Conservation (phyloP, 1,140 invertebrate genomes). For the Sminthurinus signatus region DNA sequence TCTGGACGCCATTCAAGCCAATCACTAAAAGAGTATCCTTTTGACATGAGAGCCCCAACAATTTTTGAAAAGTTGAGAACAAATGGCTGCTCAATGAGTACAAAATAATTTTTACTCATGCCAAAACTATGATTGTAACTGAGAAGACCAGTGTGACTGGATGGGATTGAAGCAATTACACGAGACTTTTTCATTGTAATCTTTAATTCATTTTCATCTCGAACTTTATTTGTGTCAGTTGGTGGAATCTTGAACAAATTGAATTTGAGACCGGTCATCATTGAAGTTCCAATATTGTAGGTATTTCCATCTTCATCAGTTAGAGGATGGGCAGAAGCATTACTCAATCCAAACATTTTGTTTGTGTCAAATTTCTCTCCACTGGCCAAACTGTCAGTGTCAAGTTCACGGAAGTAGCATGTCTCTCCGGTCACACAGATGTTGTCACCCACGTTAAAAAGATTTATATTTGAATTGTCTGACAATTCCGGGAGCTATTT, state of each 20-base stretch:
- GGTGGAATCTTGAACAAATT: constrained; percentile 36
- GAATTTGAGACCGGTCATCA: constrained; percentile 32
- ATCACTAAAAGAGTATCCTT: constrained; percentile 20
- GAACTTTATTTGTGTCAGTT: background rate
- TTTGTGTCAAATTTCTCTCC: constrained; percentile 34
- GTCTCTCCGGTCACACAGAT: constrained; percentile 31
- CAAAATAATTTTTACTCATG: constrained; percentile 50
- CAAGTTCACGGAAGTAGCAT: constrained; percentile 27
- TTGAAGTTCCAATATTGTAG: constrained; percentile 33
- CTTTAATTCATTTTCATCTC: constrained; percentile 21
- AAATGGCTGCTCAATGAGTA: constrained; percentile 48
- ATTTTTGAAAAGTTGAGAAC: constrained; percentile 26
- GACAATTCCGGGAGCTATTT: constrained; percentile 32
- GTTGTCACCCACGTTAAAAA: constrained; percentile 26
- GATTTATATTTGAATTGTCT: constrained; percentile 27
- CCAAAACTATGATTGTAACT: constrained; percentile 50
- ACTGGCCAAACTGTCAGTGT: constrained; percentile 5
- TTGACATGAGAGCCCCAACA: constrained; percentile 40
- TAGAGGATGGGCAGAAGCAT: constrained; percentile 37
- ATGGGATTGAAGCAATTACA: constrained; percentile 44
- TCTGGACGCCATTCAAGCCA: constrained; percentile 37
- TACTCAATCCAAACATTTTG: constrained; percentile 29
- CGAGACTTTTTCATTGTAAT: constrained; percentile 39
- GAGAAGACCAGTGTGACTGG: constrained; percentile 41
- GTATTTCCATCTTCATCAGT: constrained; percentile 32